phyloP scores from a whole-genome alignment of 1,140 invertebrate species.

The Heliothis subflexa region DNA sequence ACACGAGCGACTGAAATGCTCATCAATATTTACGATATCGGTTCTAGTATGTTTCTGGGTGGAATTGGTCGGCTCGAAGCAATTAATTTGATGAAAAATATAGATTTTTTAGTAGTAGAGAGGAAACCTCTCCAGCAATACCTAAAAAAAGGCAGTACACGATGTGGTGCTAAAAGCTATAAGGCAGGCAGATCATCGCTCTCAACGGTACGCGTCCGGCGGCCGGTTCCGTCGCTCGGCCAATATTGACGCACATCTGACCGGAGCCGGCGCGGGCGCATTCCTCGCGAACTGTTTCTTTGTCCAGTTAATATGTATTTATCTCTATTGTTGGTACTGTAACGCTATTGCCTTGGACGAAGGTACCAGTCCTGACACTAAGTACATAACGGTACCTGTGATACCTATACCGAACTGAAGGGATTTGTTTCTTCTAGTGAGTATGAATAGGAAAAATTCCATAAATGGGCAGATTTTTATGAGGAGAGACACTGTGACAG shows the following conservation, averaged over 20 bases:
- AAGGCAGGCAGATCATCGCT: not conserved
- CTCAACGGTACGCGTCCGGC: constrained; percentile 6
- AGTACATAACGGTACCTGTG: too few species aligned
- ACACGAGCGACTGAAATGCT: not conserved
- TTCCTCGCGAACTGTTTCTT: constrained; percentile 2
- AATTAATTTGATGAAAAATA: too few species aligned
- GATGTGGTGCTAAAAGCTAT: not conserved
- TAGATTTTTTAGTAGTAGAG: too few species aligned
- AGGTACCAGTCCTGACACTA: not conserved
- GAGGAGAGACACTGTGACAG: too few species aligned
- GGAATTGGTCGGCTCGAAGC: not conserved
- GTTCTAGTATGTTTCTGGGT: not conserved
- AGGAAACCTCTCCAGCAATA: not conserved
- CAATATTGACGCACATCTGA: constrained; percentile 9
- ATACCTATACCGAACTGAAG: too few species aligned
- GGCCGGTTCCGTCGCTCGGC: not conserved
- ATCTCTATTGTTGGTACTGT: not conserved
- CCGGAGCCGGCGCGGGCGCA: not conserved
- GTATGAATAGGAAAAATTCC: too few species aligned
- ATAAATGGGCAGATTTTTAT: too few species aligned
- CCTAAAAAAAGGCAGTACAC: not conserved
- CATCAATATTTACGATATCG: not conserved
- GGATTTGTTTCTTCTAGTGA: too few species aligned
- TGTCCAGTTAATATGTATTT: not conserved
- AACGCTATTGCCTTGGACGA: not conserved